Conservation (phyloP, 2,113 vertebrate species). For the Marmota monax region DNA sequence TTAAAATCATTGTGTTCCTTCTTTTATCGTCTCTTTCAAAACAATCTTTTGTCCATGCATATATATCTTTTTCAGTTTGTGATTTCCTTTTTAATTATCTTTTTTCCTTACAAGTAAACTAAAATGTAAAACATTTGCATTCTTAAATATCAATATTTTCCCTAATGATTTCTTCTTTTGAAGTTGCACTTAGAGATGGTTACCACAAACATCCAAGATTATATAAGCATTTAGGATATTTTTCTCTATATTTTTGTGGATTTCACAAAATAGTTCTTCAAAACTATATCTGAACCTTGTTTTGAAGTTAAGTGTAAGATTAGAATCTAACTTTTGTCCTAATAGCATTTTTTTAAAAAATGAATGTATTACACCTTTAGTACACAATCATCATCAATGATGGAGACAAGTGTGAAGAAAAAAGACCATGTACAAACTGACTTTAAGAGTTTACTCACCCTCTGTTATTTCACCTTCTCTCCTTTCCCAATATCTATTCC, state of each 20-base stretch:
- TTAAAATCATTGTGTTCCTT: background rate
- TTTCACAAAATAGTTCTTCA: slow-evolving; percentile 5
- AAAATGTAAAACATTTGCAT: background rate
- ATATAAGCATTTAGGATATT: slow-evolving; percentile 25
- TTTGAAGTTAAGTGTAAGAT: slow-evolving; percentile 8
- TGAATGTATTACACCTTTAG: background rate
- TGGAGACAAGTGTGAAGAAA: background rate
- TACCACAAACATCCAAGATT: background rate
- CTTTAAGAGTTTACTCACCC: background rate
- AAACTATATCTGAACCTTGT: background rate
- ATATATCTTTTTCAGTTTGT: background rate
- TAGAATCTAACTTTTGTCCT: background rate
- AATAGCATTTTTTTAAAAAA: background rate
- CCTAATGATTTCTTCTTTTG: background rate
- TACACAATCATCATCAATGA: background rate
- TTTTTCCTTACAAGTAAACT: background rate
- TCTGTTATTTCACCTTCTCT: background rate
- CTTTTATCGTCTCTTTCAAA: background rate
- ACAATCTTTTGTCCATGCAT: background rate
- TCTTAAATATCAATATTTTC: background rate
- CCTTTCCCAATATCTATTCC: background rate
- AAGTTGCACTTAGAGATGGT: background rate
- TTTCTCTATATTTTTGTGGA: background rate
- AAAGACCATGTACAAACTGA: background rate
- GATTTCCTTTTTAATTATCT: background rate